Base-by-base conservation (phyloP, 92 coral and sea anemone species). In the Epizoanthus fatuus region DNA sequence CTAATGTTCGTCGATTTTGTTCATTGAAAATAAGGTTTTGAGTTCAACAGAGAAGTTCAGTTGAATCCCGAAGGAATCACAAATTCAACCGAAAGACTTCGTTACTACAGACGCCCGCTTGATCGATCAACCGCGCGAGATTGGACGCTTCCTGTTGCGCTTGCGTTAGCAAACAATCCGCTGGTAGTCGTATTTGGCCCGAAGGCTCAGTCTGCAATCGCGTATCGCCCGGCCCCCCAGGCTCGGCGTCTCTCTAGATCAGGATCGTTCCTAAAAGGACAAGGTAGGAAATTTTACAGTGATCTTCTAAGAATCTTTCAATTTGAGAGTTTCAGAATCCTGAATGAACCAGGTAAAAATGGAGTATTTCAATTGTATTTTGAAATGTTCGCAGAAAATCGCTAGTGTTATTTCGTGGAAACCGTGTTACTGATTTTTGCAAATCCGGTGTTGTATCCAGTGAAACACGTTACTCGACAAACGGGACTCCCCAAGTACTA, bases 21-120 rank as follows among this genome's bases (percentile, higher is more conserved):
- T 5, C 57, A 59, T 76, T 17, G 10, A 59, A 17, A 17, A n/a
- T 6, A 19, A 8, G 47, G 51, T 60, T 40, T 22, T 42, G 16
- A n/a, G 44, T 5, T 40, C 1, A 56, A 15, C 15, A 3, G 11
- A 5, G 13, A 10, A 29, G 52, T 16, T 58, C 11, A 10, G 53
- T 58, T 40, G 40, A 58, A 58, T 25, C 42, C 54, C 12, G 15
- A 16, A 15, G 55, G 39, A 17, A 71, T 20, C 52, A 54, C 29
- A 66, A 73, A 67, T 44, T 47, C 76, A 88, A 82, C 84, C 49
- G 88, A 71, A 39, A 60, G 19, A 60, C 35, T 84, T 92, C 96
- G 98, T 94, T 92, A 94, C 98, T 84, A 94, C 91, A 92, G 98
- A 94, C 98, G 98, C 98, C 20, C 98, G 98, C 98, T 35, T 65